These are phyloP conservation scores for Drosophila sp. DNA, from an alignment of 1,140 invertebrate genomes.

Conservation along the genomic window DNA sequence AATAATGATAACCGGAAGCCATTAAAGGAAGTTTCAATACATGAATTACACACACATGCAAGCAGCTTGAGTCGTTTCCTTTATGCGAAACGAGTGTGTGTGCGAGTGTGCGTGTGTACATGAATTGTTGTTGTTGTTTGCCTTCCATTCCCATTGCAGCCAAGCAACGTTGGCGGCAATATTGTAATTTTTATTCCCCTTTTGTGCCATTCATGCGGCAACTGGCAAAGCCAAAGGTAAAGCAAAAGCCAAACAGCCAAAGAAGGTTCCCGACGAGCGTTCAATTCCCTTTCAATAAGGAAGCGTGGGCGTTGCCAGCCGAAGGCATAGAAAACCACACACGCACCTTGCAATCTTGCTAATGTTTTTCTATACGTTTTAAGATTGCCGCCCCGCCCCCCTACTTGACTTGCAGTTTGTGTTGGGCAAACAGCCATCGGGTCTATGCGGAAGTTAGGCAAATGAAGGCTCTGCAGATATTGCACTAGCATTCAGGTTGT, in stretches of 20 bases:
- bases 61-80: conserved; percentile 44
- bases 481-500: conserved; percentile 32
- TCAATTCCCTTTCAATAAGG: conserved; percentile 74
- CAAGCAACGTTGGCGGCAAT: conserved; percentile 51
- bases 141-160: conserved; percentile 58
- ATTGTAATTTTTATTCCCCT: conserved; percentile 79
- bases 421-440: conserved; percentile 63
- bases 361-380: conserved; percentile 73
- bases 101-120: conserved; percentile 35
- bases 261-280: conserved; percentile 49
- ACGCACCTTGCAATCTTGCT: conserved; percentile 80
- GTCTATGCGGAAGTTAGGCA: conserved; percentile 59
- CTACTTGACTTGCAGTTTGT: conserved; percentile 51
- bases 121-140: conserved; percentile 51
- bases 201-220: conserved; percentile 63
- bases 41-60: conserved; percentile 46
- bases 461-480: conserved; percentile 7
- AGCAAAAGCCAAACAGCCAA: conserved; percentile 33
- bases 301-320: not conserved
- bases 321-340: conserved; percentile 51
- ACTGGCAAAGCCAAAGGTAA: conserved; percentile 35
- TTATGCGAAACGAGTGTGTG: conserved; percentile 5
- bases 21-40: conserved; percentile 81
- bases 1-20: conserved; percentile 82
- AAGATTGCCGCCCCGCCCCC: conserved; percentile 46